phyloP scores from a whole-genome alignment of 2,888 invertebrate species.

The Spatulosminthurus flaviceps region DNA sequence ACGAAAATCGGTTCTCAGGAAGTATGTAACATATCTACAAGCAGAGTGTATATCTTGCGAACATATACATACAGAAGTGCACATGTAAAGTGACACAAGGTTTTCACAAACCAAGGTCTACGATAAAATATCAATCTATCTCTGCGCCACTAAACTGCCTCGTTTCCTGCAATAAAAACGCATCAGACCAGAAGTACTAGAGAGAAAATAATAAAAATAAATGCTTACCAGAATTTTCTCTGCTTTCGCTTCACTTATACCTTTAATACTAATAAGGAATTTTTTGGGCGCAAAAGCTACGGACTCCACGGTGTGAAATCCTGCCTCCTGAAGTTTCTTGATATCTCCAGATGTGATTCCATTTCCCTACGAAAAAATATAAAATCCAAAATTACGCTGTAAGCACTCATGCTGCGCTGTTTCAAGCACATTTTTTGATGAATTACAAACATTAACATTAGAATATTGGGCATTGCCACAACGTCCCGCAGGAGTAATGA shows the following conservation, averaged over 20 bases:
- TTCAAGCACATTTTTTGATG: background rate
- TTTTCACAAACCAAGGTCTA: background rate
- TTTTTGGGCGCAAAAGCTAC: constrained; percentile 96
- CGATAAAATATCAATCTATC: constrained; percentile 18
- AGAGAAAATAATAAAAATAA: too few species aligned
- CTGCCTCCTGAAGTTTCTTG: constrained; percentile 91
- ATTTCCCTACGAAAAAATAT: constrained; percentile 74
- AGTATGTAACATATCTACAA: too few species aligned
- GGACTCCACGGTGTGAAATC: constrained; percentile 93
- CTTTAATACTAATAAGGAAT: constrained; percentile 85
- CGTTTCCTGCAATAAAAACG: background rate
- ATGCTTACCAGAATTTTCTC: constrained; percentile 81
- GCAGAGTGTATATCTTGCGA: too few species aligned
- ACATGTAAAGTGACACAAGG: too few species aligned
- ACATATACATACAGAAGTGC: too few species aligned
- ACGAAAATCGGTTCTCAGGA: too few species aligned
- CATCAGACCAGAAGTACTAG: too few species aligned
- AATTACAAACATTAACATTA: too few species aligned
- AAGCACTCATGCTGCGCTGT: background rate
- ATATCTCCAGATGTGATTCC: constrained; percentile 91
- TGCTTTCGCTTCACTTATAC: constrained; percentile 97
- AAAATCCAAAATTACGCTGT: too few species aligned
- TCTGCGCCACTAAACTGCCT: background rate
- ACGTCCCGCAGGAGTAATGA: too few species aligned
- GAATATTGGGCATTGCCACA: too few species aligned